Base-by-base conservation (phyloP, 2,113 vertebrate genomes). In the Puffinus mauretanicus region DNA sequence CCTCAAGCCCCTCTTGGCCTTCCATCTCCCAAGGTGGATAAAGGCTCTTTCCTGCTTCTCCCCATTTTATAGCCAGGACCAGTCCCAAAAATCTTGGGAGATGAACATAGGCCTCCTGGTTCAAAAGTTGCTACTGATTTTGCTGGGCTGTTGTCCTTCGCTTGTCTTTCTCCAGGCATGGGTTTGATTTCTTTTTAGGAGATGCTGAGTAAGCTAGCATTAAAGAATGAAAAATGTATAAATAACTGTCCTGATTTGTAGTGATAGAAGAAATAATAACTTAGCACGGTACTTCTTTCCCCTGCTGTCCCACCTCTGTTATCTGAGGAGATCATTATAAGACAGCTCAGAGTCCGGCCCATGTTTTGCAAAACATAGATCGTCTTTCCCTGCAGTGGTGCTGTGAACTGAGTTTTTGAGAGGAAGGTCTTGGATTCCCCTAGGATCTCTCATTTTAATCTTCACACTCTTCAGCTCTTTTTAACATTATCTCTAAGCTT, bases 131-230 rank as follows among this genome's bases (percentile, higher is more conserved):
- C 32, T 30, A 6, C 25, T 46, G 34, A 55, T 76, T 88, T 81
- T 52, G 3, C 16, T 46, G n/a, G 27, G 30, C 15, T 70, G 46
- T 24, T 61, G 6, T 75, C 11, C 20, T 70, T 91, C 61, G 7
- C 0, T 3, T 46, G 16, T 44, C 36, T 69, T 82, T 49, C 17
- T 65, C 7, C 27, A 79, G 75, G 27, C 1, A 13, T 0, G 4
- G 9, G 8, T 14, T 92, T 88, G 18, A 67, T 60, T 88, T 49
- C 6, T 58, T 85, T 84, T 66, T 44, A 85, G 52, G 30, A 79
- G 30, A 12, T 44, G 26, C 15, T 29, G 46, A 60, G 13, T 72
- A 46, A 71, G 32, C 12, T 75, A 87, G n/a, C 6, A 67, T 52
- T 61, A 82, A 82, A 72, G n/a, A 84, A 51, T 19, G 26, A 69